Conservation (phyloP, 2,113 vertebrate genomes). For the Plecturocebus donacophilus region DNA sequence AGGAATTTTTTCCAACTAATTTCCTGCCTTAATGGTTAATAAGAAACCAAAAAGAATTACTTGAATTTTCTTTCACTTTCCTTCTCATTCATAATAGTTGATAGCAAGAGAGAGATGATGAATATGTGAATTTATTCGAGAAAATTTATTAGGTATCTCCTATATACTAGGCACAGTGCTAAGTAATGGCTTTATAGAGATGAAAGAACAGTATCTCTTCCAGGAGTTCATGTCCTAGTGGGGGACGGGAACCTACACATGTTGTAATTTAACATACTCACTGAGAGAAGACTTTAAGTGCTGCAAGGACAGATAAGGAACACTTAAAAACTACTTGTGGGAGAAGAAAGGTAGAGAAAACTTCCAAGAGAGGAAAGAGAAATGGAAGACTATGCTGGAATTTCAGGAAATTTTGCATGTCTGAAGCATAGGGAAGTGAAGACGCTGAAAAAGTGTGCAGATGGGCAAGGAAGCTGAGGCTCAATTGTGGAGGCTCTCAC, state of each 20-base stretch:
- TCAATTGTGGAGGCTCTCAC: rapidly evolving
- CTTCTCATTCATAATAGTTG: slow-evolving; percentile 20
- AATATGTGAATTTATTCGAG: neutral
- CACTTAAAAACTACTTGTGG: neutral
- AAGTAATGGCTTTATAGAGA: neutral
- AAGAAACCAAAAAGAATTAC: neutral
- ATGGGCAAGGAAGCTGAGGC: too few species aligned
- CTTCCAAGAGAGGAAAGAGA: neutral
- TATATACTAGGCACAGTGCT: neutral
- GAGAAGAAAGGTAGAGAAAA: neutral
- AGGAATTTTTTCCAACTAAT: neutral
- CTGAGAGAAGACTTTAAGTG: slow-evolving; percentile 1
- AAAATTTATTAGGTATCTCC: neutral
- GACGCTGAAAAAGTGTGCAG: neutral
- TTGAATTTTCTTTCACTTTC: slow-evolving; percentile 37
- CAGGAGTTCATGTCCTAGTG: neutral
- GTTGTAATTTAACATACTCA: neutral
- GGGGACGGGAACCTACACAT: too few species aligned
- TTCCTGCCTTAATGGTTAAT: slow-evolving; percentile 29
- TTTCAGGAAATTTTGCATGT: neutral
- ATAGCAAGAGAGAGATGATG: neutral
- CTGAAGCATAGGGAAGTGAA: neutral
- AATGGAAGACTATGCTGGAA: neutral
- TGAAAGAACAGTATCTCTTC: neutral
- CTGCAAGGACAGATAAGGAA: neutral